Percentiles rank a stretch among this genome's conserved stretches.
Evolutionary conservation across 1,140 invertebrate genomes (phyloP).

Genomic region (Drosophila tropicalis): DNA sequence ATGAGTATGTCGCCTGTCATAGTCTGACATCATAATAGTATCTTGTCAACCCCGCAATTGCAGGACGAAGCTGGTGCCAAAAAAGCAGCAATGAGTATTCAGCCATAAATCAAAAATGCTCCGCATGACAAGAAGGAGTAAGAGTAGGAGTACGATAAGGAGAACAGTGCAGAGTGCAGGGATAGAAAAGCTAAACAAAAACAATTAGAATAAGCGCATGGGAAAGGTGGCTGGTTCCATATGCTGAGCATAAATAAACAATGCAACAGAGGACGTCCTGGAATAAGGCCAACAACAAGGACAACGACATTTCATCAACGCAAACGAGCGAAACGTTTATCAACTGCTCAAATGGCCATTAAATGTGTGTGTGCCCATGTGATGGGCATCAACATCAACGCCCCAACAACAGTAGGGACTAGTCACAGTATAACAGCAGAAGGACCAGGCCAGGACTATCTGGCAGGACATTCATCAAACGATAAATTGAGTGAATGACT

Average conservation of each 20-base stretch:
- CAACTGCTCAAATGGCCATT: conserved; percentile 83
- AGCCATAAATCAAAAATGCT: conserved; percentile 67
- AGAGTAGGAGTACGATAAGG: conserved; percentile 4
- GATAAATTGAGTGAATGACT: conserved; percentile 83
- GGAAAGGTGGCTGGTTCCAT: conserved; percentile 50
- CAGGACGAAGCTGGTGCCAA: conserved; percentile 22
- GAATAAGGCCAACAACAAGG: conserved; percentile 38
- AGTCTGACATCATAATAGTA: conserved; percentile 77
- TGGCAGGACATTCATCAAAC: conserved; percentile 83
- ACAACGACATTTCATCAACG: conserved; percentile 82
- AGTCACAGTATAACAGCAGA: background rate
- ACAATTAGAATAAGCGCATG: conserved; percentile 74
- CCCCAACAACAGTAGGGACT: conserved; percentile 24
- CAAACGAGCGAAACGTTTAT: conserved; percentile 82
- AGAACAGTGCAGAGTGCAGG: background rate
- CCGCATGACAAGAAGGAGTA: conserved; percentile 30
- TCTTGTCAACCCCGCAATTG: conserved; percentile 68
- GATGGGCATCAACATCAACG: conserved; percentile 43
- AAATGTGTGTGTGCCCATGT: conserved; percentile 70
- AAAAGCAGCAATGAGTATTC: conserved; percentile 22
- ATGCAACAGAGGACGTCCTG: conserved; percentile 62
- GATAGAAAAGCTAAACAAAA: conserved; percentile 66
- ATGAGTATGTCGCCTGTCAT: conserved; percentile 70
- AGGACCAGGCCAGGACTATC: conserved; percentile 58
- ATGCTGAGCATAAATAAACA: conserved; percentile 75